Evolutionary conservation across 2,113 vertebrate genomes (phyloP), one percentile per base, ranked within the genome.

Genomic region (Tricholaema leucomelas): DNA sequence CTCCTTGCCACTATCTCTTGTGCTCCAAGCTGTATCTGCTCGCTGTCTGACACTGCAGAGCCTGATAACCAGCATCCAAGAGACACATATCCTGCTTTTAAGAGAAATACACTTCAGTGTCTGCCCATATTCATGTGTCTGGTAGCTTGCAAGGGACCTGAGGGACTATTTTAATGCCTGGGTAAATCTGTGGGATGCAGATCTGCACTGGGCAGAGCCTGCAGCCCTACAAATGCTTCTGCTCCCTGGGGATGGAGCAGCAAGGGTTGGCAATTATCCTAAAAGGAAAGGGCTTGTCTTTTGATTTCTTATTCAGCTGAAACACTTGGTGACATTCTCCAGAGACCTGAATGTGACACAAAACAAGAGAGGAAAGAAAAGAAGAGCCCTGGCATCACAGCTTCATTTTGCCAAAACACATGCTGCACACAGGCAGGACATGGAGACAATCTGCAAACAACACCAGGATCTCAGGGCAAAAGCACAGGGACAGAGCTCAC

Each of bases 1-100:
- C 33, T 55, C 69, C 75, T 28, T n/a, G 44, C 30, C 1, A 1
- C 58, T 18, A 5, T 8, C 27, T 21, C 63, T 38, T 15, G 60
- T 18, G 25, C 61, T 38, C 36, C 15, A 8, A 28, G 40, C 64
- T n/a, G 13, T 3, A 1, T 18, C 40, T 33, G 36, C 63, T 70
- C 12, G 0, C 27, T 11, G 2, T 10, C n/a, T 2, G 5, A 19
- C 2, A 16, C 44, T 5, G 16, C 38, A 23, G 15, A 31, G 35
- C 44, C 58, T 7, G 5, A 27, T 13, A 38, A 75, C 24, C 42
- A 48, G n/a, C 1, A 0, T 21, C 52, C 54, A 40, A 31, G 33
- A 73, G 31, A 30, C 46, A 44, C 31, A 73, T 30, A 72, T 19
- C 48, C 18, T 72, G 54, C 52, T 54, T 74, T 64, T 20, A 58